These are phyloP conservation scores for Austrolebias charrua DNA, from an alignment of 2,797 vertebrate genomes.

Conservation along the genomic window DNA sequence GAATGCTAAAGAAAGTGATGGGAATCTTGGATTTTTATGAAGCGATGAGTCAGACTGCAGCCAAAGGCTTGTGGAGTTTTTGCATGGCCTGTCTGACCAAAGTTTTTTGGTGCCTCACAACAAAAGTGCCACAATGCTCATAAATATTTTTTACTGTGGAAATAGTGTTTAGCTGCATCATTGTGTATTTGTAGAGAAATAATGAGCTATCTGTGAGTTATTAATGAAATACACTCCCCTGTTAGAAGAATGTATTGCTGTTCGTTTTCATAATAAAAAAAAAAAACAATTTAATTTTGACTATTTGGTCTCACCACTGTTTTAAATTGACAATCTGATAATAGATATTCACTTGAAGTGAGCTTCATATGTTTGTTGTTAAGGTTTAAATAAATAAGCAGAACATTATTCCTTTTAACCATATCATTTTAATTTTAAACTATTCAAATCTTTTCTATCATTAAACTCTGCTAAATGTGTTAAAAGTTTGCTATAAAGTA, in stretches of 20 bases:
- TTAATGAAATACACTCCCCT: constrained; percentile 7
- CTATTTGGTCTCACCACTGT: not conserved
- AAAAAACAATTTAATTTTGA: constrained; percentile 11
- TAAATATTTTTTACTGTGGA: constrained; percentile 42
- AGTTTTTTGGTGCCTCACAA: constrained; percentile 65
- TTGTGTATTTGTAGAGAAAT: constrained; percentile 16
- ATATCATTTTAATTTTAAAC: not conserved
- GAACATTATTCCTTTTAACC: constrained; percentile 1
- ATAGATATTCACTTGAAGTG: too few species aligned
- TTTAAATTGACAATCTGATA: constrained; percentile 3
- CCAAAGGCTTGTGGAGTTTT: constrained; percentile 15
- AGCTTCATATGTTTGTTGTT: too few species aligned
- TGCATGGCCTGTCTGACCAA: constrained; percentile 51
- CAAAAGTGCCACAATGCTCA: constrained; percentile 55
- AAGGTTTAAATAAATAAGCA: too few species aligned
- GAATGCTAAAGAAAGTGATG: constrained; percentile 6
- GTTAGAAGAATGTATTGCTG: constrained; percentile 6
- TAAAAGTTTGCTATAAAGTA: constrained; percentile 2
- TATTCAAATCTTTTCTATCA: not conserved
- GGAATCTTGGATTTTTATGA: constrained; percentile 13
- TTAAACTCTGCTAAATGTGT: constrained; percentile 10
- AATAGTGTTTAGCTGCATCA: constrained; percentile 8
- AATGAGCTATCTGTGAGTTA: constrained; percentile 8
- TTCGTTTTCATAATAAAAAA: constrained; percentile 10
- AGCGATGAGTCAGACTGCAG: constrained; percentile 24